These are phyloP conservation scores for Thereva unica DNA, from an alignment of 2,888 invertebrate species.

Conservation along the genomic window DNA sequence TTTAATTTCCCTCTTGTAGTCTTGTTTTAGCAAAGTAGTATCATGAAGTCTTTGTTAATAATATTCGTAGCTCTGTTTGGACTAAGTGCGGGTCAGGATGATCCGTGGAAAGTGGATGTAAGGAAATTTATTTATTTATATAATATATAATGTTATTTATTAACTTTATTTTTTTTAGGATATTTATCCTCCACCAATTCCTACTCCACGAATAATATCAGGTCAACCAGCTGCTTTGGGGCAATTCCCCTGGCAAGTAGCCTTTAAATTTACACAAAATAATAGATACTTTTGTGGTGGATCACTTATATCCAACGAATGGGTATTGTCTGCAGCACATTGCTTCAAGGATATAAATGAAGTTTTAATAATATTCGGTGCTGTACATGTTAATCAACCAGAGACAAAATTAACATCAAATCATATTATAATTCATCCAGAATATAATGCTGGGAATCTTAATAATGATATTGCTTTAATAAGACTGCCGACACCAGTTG, in stretches of 20 bases:
- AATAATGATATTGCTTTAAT: conserved; percentile 54
- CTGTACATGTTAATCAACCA: conserved; percentile 45
- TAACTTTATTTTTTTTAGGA: too few species aligned
- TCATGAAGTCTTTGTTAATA: too few species aligned
- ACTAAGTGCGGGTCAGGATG: too few species aligned
- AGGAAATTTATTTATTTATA: too few species aligned
- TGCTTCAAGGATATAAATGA: conserved; percentile 40
- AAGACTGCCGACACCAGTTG: conserved; percentile 47
- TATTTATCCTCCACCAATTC: not conserved
- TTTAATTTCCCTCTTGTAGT: too few species aligned
- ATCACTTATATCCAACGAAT: conserved; percentile 19
- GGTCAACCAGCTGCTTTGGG: conserved; percentile 22
- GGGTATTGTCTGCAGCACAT: conserved; percentile 26
- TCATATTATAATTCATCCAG: conserved; percentile 49
- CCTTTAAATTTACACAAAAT: conserved; percentile 48
- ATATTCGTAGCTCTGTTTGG: too few species aligned
- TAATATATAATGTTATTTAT: too few species aligned
- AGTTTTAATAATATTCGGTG: conserved; percentile 50
- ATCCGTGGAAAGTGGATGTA: too few species aligned
- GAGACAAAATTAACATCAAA: conserved; percentile 48
- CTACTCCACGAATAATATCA: conserved; percentile 14
- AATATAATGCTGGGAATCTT: conserved; percentile 48
- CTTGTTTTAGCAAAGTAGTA: too few species aligned
- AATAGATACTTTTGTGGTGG: conserved; percentile 29
- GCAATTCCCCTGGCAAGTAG: conserved; percentile 54